Conservation (phyloP, 2,113 vertebrate species). For the Cranoglanis bouderius region DNA sequence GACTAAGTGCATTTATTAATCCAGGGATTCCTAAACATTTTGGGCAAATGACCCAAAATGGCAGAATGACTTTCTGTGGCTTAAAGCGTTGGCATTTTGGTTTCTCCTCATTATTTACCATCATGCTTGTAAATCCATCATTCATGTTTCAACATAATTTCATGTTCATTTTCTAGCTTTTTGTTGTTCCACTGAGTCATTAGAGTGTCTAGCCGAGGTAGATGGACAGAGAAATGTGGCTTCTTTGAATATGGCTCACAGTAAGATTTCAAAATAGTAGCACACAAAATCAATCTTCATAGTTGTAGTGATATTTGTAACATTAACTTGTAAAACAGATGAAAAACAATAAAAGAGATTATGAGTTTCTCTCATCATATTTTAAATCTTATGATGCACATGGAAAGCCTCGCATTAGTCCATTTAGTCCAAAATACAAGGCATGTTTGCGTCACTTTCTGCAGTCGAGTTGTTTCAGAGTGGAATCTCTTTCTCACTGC, state of each 20-base stretch:
- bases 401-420: not conserved
- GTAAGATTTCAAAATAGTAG: not conserved
- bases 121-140: not conserved
- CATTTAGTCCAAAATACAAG: not conserved
- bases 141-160: not conserved
- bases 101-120: not conserved
- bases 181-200: not conserved
- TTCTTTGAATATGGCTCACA: not conserved
- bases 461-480: not conserved
- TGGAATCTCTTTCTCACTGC: not conserved
- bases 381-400: not conserved
- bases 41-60: not conserved
- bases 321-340: not conserved
- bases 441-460: not conserved
- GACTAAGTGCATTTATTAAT: not conserved
- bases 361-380: not conserved
- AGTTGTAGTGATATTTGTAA: not conserved
- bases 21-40: not conserved
- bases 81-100: not conserved
- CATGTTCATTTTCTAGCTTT: not conserved
- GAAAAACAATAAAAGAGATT: not conserved
- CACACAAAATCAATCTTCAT: not conserved
- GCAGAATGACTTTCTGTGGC: not conserved
- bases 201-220: no score
- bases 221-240: not conserved